Conservation (phyloP, 2,888 invertebrate species). For the Caenorhabditis sp. region DNA sequence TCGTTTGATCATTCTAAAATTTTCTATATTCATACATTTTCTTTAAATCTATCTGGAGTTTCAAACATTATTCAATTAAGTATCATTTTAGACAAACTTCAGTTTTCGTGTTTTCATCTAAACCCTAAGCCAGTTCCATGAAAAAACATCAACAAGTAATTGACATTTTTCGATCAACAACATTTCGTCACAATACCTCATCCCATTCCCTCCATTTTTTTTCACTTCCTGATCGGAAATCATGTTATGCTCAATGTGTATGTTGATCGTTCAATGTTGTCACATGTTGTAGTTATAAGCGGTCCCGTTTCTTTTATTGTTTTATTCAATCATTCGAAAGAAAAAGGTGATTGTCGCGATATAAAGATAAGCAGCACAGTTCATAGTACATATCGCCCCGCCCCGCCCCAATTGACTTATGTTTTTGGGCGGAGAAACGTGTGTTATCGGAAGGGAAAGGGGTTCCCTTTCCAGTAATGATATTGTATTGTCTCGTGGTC, state of each 20-base stretch:
- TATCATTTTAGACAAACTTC: too few species aligned
- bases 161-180: too few species aligned
- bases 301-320: background rate
- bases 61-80: too few species aligned
- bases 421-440: background rate
- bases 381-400: background rate
- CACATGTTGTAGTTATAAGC: background rate
- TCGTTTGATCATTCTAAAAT: too few species aligned
- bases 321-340: background rate
- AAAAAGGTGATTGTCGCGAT: background rate
- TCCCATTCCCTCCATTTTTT: too few species aligned
- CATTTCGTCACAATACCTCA: too few species aligned
- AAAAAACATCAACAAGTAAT: too few species aligned
- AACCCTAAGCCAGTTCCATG: too few species aligned
- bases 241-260: background rate
- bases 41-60: too few species aligned
- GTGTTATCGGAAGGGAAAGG: background rate
- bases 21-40: too few species aligned
- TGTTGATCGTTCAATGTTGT: conserved; percentile 1
- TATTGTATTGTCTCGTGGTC: background rate
- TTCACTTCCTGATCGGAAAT: background rate
- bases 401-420: background rate
- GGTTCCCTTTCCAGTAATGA: background rate
- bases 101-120: too few species aligned
- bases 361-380: background rate